These are phyloP conservation scores for Neostethus bicornis DNA, from an alignment of 2,797 vertebrate species.

Conservation along the genomic window DNA sequence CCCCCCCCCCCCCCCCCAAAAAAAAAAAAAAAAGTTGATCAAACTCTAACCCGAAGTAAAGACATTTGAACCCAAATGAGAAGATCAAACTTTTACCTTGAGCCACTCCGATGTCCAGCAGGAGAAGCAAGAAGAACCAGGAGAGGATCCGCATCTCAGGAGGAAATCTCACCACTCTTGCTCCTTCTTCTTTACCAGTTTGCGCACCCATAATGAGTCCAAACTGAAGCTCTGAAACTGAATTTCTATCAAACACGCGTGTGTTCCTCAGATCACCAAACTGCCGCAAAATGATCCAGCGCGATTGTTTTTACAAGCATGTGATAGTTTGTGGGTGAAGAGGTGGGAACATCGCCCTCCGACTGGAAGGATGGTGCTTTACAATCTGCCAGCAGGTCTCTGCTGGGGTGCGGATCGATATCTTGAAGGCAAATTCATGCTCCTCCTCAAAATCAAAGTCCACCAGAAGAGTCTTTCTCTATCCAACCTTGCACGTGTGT, in stretches of 20 bases:
- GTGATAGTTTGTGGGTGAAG: constrained; percentile 47
- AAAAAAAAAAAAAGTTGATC: constrained; percentile 10
- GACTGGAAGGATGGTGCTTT: constrained; percentile 50
- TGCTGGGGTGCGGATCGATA: constrained; percentile 50
- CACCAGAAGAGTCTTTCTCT: constrained; percentile 50
- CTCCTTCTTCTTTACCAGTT: constrained; percentile 78
- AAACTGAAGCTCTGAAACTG: constrained; percentile 65
- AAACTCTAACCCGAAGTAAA: constrained; percentile 43
- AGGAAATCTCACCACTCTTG: constrained; percentile 79
- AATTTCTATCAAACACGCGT: constrained; percentile 36
- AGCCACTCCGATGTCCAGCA: constrained; percentile 80
- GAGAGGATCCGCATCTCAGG: constrained; percentile 81
- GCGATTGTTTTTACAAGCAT: constrained; percentile 46
- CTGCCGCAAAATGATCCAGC: constrained; percentile 48
- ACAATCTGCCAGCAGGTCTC: constrained; percentile 44
- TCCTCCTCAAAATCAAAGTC: constrained; percentile 58
- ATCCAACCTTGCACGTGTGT: constrained; percentile 47
- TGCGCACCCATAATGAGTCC: constrained; percentile 75
- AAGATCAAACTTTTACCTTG: constrained; percentile 83
- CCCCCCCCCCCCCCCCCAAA: background rate
- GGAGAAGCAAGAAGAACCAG: constrained; percentile 83
- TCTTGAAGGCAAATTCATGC: constrained; percentile 63
- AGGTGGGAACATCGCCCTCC: constrained; percentile 55
- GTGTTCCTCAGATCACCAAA: constrained; percentile 25
- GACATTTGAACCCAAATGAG: constrained; percentile 32